phyloP scores from a whole-genome alignment of 2,797 vertebrate species.

The Danio aesculapii region DNA sequence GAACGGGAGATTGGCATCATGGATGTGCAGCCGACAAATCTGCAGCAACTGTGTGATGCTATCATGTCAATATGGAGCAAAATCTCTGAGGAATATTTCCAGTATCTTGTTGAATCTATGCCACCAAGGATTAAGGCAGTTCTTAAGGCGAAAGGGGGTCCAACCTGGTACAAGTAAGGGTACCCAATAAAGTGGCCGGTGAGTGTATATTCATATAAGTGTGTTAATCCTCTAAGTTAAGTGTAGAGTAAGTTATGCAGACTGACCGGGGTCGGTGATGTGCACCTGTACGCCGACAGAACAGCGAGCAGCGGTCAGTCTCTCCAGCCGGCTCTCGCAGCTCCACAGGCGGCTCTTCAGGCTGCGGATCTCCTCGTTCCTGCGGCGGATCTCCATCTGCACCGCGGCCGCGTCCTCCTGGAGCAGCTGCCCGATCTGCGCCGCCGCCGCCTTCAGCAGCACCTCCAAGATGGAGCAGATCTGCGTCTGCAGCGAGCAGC shows the following conservation, averaged over 20 bases:
- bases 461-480: conserved; percentile 77
- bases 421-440: conserved; percentile 77
- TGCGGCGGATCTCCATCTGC: conserved; percentile 41
- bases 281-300: conserved; percentile 55
- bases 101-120: no score
- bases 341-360: conserved; percentile 69
- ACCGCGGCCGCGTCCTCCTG: conserved; percentile 71
- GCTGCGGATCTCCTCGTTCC: conserved; percentile 72
- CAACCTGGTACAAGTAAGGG: no score
- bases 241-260: neutral
- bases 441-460: conserved; percentile 75
- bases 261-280: conserved; percentile 16
- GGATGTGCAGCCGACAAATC: no score
- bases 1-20: no score
- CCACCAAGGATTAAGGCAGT: no score
- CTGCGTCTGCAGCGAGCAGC: conserved; percentile 65
- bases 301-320: conserved; percentile 49
- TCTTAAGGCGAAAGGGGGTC: no score
- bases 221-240: no score
- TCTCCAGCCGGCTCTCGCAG: conserved; percentile 72
- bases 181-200: no score
- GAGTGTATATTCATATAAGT: no score
- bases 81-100: no score
- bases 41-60: no score
- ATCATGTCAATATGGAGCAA: no score